Evolutionary conservation across 2,113 vertebrate genomes (phyloP).

Genomic region (Phylloscopus trochiloides): DNA sequence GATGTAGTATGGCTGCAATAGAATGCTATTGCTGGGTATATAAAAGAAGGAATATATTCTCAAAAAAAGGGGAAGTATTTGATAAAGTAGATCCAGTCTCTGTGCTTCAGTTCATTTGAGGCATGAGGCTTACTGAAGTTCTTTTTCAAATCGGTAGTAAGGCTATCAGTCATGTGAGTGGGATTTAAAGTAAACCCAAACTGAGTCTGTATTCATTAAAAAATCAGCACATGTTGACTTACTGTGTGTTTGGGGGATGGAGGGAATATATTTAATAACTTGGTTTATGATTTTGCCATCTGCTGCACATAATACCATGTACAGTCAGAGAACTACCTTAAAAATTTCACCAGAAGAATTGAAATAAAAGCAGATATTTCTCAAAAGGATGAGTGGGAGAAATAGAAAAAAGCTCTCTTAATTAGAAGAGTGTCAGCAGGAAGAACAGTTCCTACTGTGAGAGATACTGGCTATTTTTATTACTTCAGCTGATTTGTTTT

Average conservation of each 20-base stretch:
- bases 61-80: not conserved
- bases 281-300: constrained; percentile 17
- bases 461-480: not conserved
- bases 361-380: not conserved
- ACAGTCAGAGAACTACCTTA: not conserved
- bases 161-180: not conserved
- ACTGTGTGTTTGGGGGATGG: not conserved
- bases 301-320: not conserved
- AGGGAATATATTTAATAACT: constrained; percentile 21
- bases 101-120: not conserved
- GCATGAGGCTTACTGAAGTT: not conserved
- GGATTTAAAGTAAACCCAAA: not conserved
- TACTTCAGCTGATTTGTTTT: not conserved
- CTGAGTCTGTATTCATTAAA: not conserved
- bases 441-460: not conserved
- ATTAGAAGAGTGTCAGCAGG: not conserved
- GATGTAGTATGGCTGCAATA: not conserved
- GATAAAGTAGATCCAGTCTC: not conserved
- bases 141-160: not conserved
- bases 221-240: constrained; percentile 6
- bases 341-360: not conserved
- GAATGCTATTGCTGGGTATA: not conserved
- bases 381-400: not conserved
- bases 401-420: not conserved
- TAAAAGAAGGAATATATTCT: not conserved